Conservation (phyloP, 2,113 vertebrate species). For the Oxyura jamaicensis region DNA sequence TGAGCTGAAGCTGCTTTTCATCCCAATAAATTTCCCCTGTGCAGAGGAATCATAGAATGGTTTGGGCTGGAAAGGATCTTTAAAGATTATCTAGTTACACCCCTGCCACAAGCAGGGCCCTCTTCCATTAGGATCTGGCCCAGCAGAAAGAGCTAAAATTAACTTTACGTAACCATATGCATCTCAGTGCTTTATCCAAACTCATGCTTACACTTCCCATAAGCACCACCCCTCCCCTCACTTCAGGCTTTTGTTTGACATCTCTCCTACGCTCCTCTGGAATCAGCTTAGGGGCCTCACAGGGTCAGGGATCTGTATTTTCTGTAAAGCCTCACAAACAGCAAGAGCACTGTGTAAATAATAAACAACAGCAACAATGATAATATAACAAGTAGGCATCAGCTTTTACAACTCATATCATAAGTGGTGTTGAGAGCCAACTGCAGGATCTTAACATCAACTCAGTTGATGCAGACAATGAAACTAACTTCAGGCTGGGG, state of each 20-base stretch:
- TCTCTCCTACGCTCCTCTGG: accelerated
- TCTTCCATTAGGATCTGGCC: background rate
- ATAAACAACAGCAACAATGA: background rate
- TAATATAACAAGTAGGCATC: background rate
- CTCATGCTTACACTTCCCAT: background rate
- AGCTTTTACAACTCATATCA: background rate
- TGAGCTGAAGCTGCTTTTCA: background rate
- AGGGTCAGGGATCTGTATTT: background rate
- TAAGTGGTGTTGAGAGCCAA: background rate
- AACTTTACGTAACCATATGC: background rate
- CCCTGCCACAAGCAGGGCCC: background rate
- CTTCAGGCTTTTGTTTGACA: background rate
- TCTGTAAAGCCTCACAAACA: background rate
- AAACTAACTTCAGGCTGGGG: background rate
- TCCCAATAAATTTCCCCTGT: background rate
- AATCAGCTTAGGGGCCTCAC: background rate
- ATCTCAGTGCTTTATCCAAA: background rate
- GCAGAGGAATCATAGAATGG: background rate
- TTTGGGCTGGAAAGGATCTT: background rate
- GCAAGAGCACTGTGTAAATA: background rate
- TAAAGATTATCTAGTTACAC: background rate
- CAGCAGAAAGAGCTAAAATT: background rate
- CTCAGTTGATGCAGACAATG: background rate
- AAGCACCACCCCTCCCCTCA: background rate
- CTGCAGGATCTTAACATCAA: background rate